A percentile compares a stretch with the other conserved stretches of the same genome.
phyloP scores from a whole-genome alignment of 2,888 invertebrate species.

The Liodrosophila aerea region DNA sequence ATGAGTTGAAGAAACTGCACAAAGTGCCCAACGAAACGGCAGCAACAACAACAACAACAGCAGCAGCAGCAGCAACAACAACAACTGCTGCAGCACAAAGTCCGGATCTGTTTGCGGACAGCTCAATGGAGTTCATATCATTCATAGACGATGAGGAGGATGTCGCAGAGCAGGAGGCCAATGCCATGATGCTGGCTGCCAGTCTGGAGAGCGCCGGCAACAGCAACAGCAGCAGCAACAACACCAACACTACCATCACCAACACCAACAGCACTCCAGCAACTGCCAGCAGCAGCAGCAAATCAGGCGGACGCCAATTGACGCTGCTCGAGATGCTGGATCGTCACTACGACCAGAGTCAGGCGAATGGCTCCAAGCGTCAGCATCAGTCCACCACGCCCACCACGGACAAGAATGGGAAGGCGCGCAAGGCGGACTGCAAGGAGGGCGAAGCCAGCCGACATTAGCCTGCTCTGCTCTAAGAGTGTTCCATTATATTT shows the following conservation, averaged over 20 bases:
- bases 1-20: constrained; percentile 20
- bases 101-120: constrained; percentile 51
- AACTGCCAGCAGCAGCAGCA: constrained; percentile 12
- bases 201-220: constrained; percentile 47
- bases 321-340: constrained; percentile 81
- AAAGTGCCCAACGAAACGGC: neutral
- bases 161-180: constrained; percentile 46
- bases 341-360: constrained; percentile 72
- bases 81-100: too few relatives aligned
- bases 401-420: constrained; percentile 31
- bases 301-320: constrained; percentile 60
- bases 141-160: constrained; percentile 31
- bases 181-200: constrained; percentile 67
- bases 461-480: neutral
- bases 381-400: constrained; percentile 24
- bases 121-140: constrained; percentile 30
- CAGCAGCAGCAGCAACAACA: neutral
- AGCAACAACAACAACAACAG: neutral
- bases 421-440: constrained; percentile 60
- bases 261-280: constrained; percentile 6
- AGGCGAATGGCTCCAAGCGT: constrained; percentile 46
- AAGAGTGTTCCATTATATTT: too few relatives aligned
- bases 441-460: constrained; percentile 44
- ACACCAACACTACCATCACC: constrained; percentile 9
- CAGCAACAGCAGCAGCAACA: constrained; percentile 28